Conservation (phyloP, 1,140 invertebrate species). For the Penaeus japonicus region DNA sequence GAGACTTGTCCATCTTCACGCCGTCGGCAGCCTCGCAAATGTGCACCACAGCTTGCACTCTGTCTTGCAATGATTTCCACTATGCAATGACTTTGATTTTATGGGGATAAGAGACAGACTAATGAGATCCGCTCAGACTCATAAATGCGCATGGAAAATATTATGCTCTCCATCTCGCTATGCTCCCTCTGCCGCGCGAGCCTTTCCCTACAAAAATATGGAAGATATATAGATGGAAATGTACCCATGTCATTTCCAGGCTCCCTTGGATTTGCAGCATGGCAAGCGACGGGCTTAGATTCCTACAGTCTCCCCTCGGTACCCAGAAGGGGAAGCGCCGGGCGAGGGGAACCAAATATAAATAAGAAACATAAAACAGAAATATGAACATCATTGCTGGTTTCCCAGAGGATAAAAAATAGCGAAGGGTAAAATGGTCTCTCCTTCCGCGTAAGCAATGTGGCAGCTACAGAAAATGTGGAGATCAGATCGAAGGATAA, state of each 20-base stretch:
- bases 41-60: not conserved
- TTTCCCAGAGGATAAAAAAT: constrained; percentile 23
- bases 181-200: not conserved
- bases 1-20: too few species aligned
- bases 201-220: constrained; percentile 35
- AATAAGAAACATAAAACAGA: constrained; percentile 22
- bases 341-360: not conserved
- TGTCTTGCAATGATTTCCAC: constrained; percentile 50
- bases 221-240: constrained; percentile 44
- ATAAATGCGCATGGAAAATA: constrained; percentile 49
- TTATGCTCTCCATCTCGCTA: constrained; percentile 3
- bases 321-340: not conserved
- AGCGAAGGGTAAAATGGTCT: constrained; percentile 22
- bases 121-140: constrained; percentile 51
- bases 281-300: not conserved
- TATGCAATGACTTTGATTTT: constrained; percentile 54
- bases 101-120: constrained; percentile 47
- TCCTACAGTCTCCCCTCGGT: too few species aligned
- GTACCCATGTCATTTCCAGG: constrained; percentile 37
- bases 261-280: not conserved
- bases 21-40: too few species aligned
- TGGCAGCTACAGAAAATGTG: not conserved
- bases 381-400: constrained; percentile 39
- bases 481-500: constrained; percentile 23
- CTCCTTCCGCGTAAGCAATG: constrained; percentile 17